Conservation (phyloP, 2,888 invertebrate species). For the Caenorhabditis sp. region DNA sequence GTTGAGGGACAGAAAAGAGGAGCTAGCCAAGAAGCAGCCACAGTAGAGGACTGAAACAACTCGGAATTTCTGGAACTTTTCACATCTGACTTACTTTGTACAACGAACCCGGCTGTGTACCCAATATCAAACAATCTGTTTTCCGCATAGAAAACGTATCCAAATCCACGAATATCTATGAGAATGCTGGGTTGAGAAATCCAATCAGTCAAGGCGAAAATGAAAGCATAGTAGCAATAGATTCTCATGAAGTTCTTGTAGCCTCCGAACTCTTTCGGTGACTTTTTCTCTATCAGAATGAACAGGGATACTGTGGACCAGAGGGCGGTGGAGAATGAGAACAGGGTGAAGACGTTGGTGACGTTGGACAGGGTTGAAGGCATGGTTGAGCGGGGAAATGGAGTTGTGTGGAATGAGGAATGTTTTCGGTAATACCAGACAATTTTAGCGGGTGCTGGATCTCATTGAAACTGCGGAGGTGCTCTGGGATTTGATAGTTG, state of each 20-base stretch:
- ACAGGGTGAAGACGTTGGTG: neutral
- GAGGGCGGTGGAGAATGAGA: slow-evolving; percentile 2
- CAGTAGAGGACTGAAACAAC: slow-evolving; percentile 38
- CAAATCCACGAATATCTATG: slow-evolving; percentile 21
- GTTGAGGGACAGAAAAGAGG: slow-evolving; percentile 39
- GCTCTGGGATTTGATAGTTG: no score
- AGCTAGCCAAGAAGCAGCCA: slow-evolving; percentile 51
- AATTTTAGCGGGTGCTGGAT: no score
- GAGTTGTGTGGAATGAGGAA: no score
- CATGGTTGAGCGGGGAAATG: neutral
- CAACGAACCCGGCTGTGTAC: neutral
- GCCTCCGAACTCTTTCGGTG: slow-evolving; percentile 11
- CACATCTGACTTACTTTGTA: no score
- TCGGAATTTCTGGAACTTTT: no score
- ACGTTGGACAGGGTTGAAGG: neutral
- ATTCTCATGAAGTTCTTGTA: slow-evolving; percentile 47
- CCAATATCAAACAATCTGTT: slow-evolving; percentile 31
- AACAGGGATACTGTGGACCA: neutral
- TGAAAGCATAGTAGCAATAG: slow-evolving; percentile 39
- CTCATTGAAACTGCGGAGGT: no score
- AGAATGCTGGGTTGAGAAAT: slow-evolving; percentile 7
- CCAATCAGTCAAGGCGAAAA: slow-evolving; percentile 24
- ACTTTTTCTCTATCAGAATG: slow-evolving; percentile 8
- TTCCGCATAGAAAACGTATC: slow-evolving; percentile 39
- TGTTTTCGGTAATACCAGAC: no score